Conservation (phyloP, 1,140 invertebrate genomes). For the Drosophila erecta region DNA sequence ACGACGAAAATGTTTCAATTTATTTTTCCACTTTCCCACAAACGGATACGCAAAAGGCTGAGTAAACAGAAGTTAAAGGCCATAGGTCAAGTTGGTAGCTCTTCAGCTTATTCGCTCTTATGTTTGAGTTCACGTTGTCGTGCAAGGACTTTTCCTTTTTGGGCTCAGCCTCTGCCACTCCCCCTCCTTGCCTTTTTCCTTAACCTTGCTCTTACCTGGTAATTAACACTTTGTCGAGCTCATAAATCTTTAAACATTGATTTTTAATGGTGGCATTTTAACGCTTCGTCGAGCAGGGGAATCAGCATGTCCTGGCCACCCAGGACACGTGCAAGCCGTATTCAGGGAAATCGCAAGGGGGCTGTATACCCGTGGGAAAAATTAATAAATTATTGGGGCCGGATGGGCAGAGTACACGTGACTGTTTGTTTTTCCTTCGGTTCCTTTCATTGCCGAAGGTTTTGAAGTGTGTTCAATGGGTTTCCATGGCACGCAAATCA, state of each 20-base stretch:
- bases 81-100: slow-evolving; percentile 22
- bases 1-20: not conserved
- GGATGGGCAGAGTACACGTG: slow-evolving; percentile 14
- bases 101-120: slow-evolving; percentile 22
- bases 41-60: slow-evolving; percentile 5
- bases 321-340: slow-evolving; percentile 54
- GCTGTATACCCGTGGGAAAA: slow-evolving; percentile 41
- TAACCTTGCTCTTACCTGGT: slow-evolving; percentile 45
- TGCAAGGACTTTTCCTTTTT: slow-evolving; percentile 26
- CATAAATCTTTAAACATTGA: slow-evolving; percentile 81
- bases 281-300: slow-evolving; percentile 60
- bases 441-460: not conserved
- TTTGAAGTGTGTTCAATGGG: not conserved
- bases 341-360: slow-evolving; percentile 2
- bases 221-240: slow-evolving; percentile 80
- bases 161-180: slow-evolving; percentile 4
- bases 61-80: slow-evolving; percentile 23
- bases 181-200: not conserved
- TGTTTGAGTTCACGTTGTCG: slow-evolving; percentile 13
- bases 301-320: slow-evolving; percentile 16
- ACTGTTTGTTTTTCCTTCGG: slow-evolving; percentile 27
- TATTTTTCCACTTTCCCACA: not conserved
- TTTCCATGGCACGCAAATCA: too few species aligned
- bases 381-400: slow-evolving; percentile 43
- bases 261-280: slow-evolving; percentile 79